Percentiles rank a stretch among this genome's conserved stretches.
These are phyloP conservation scores for Scarus forsteni DNA, from an alignment of 2,797 vertebrate species.

Conservation along the genomic window DNA sequence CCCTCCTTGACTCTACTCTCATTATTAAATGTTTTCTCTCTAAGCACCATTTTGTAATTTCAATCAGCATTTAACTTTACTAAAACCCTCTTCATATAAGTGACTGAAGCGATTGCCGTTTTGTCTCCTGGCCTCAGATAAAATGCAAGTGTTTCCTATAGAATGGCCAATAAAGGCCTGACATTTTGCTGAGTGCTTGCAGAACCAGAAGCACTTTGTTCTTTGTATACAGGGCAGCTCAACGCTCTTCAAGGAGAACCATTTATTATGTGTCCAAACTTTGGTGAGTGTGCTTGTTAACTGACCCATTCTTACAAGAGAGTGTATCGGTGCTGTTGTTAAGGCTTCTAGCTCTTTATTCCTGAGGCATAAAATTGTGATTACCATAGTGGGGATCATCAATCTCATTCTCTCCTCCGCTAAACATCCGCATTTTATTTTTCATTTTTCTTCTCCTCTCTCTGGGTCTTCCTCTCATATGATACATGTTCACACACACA, in stretches of 20 bases:
- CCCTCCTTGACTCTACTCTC: constrained; percentile 54
- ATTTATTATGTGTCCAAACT: constrained; percentile 75
- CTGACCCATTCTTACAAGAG: constrained; percentile 69
- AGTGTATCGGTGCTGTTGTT: constrained; percentile 50
- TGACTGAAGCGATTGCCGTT: constrained; percentile 35
- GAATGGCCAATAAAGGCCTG: constrained; percentile 49
- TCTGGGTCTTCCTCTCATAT: constrained; percentile 37
- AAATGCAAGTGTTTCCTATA: constrained; percentile 53
- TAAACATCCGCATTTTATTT: constrained; percentile 57
- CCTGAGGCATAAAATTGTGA: constrained; percentile 66
- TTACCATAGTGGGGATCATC: constrained; percentile 71
- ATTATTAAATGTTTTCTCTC: constrained; percentile 73
- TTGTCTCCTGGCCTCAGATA: constrained; percentile 48
- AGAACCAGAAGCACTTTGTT: constrained; percentile 38
- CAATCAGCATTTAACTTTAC: constrained; percentile 67
- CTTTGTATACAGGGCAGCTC: constrained; percentile 53
- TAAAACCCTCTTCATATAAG: constrained; percentile 52
- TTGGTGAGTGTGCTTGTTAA: constrained; percentile 68
- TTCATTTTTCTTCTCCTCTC: constrained; percentile 35
- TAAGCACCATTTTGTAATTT: constrained; percentile 64
- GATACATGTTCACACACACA: constrained; percentile 30
- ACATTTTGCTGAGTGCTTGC: constrained; percentile 50
- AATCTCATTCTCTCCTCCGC: constrained; percentile 57
- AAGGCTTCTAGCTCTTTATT: constrained; percentile 60
- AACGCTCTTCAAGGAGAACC: constrained; percentile 63